These are phyloP conservation scores for Lacerta bilineata DNA, from an alignment of 2,797 vertebrate species.

Conservation along the genomic window DNA sequence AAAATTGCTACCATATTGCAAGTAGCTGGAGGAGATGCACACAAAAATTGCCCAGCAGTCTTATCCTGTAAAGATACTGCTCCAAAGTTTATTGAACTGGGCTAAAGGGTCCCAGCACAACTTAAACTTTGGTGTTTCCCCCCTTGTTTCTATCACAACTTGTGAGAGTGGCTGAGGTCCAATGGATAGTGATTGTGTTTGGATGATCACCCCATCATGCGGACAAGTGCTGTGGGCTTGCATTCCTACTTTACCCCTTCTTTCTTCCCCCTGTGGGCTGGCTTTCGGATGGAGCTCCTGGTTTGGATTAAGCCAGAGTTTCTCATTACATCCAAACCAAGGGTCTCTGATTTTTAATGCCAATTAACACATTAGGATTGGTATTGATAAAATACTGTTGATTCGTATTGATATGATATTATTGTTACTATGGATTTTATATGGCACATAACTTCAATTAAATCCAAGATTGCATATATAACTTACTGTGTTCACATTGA, in stretches of 20 bases:
- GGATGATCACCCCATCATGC: not conserved
- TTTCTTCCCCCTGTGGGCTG: not conserved
- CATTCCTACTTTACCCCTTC: too few species aligned
- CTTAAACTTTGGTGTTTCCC: not conserved
- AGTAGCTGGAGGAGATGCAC: not conserved
- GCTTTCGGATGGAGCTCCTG: not conserved
- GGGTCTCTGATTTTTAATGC: not conserved
- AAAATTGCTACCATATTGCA: accelerated
- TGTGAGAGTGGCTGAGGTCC: not conserved
- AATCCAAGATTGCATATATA: too few species aligned
- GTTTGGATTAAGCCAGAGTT: not conserved
- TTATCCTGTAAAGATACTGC: not conserved
- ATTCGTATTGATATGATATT: not conserved
- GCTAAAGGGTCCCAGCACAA: not conserved
- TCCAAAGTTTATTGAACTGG: not conserved
- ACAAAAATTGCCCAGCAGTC: not conserved
- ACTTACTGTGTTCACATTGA: too few species aligned
- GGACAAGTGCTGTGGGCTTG: not conserved
- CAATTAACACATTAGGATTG: not conserved
- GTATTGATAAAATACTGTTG: not conserved
- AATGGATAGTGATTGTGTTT: not conserved
- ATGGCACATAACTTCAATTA: not conserved
- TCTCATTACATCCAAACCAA: not conserved
- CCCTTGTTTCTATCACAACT: not conserved
- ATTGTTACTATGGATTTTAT: not conserved